phyloP scores from a whole-genome alignment of 1,140 invertebrate species.

The Drosophila subpulchrella region DNA sequence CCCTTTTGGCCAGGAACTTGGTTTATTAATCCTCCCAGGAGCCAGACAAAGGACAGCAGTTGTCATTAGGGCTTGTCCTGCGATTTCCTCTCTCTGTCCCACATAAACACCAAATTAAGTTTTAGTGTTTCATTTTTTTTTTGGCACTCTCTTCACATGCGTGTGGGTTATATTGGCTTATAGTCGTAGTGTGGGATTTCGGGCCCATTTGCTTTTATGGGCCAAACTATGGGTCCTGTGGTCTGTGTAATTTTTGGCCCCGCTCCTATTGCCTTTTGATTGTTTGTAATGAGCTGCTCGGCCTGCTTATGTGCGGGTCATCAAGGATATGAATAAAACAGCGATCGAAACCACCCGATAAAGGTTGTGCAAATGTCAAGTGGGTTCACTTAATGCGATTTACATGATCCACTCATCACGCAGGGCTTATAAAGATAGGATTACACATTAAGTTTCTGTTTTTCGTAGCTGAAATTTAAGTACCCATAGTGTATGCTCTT shows the following conservation, averaged over 20 bases:
- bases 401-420: background rate
- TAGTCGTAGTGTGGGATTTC: slow-evolving; percentile 15
- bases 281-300: slow-evolving; percentile 67
- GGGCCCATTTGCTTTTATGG: slow-evolving; percentile 44
- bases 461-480: background rate
- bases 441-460: background rate
- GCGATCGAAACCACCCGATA: slow-evolving; percentile 38
- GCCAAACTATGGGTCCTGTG: slow-evolving; percentile 21
- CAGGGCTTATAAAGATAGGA: background rate
- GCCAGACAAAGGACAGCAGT: slow-evolving; percentile 54
- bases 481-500: background rate
- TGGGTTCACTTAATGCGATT: slow-evolving; percentile 18
- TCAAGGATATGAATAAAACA: slow-evolving; percentile 58
- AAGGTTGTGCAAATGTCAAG: slow-evolving; percentile 36
- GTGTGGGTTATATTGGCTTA: slow-evolving; percentile 7
- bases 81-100: slow-evolving; percentile 10
- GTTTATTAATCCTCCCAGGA: slow-evolving; percentile 74
- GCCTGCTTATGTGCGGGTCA: slow-evolving; percentile 30
- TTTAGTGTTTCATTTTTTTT: slow-evolving; percentile 74
- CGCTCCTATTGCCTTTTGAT: slow-evolving; percentile 72
- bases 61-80: slow-evolving; percentile 65
- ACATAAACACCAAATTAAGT: slow-evolving; percentile 82
- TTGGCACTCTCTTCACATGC: slow-evolving; percentile 40
- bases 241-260: slow-evolving; percentile 39
- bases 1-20: slow-evolving; percentile 48